Evolutionary conservation across 2,797 vertebrate species (phyloP).

Genomic region (Acestrorhynchus altus): DNA sequence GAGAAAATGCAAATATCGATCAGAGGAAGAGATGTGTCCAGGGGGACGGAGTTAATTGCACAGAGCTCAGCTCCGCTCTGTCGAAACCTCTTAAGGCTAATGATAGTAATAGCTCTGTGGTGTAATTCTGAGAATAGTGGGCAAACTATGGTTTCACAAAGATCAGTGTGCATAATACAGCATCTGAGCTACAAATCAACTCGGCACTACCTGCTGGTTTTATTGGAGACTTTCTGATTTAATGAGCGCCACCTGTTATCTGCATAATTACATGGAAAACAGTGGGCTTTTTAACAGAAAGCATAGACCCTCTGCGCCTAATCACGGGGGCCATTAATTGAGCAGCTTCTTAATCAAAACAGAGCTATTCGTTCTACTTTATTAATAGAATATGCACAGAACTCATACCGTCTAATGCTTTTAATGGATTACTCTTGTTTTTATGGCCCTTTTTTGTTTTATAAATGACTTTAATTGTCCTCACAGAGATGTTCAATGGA

Average conservation of each 20-base stretch:
- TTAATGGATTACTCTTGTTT: not conserved
- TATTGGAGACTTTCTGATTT: not conserved
- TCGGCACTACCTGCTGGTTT: not conserved
- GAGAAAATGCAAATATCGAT: constrained; percentile 37
- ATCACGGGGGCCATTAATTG: not conserved
- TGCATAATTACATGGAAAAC: not conserved
- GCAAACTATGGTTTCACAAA: constrained; percentile 21
- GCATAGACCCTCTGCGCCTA: not conserved
- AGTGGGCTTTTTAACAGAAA: not conserved
- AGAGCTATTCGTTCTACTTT: no score
- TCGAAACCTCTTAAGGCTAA: constrained; percentile 17
- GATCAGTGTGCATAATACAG: constrained; percentile 8
- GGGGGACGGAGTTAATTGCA: constrained; percentile 27
- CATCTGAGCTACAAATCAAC: constrained; percentile 12
- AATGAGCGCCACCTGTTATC: constrained; percentile 10
- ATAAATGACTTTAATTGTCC: constrained; percentile 5
- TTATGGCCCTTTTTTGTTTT: not conserved
- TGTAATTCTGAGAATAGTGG: constrained; percentile 4
- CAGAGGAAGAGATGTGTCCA: constrained; percentile 24
- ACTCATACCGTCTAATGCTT: not conserved
- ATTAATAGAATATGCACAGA: not conserved
- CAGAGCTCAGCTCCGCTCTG: constrained; percentile 28
- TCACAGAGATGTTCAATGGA: not conserved
- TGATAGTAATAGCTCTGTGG: constrained; percentile 19
- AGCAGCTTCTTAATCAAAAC: not conserved